Conservation (phyloP, 2,888 invertebrate species). For the Drosophila helvetica region DNA sequence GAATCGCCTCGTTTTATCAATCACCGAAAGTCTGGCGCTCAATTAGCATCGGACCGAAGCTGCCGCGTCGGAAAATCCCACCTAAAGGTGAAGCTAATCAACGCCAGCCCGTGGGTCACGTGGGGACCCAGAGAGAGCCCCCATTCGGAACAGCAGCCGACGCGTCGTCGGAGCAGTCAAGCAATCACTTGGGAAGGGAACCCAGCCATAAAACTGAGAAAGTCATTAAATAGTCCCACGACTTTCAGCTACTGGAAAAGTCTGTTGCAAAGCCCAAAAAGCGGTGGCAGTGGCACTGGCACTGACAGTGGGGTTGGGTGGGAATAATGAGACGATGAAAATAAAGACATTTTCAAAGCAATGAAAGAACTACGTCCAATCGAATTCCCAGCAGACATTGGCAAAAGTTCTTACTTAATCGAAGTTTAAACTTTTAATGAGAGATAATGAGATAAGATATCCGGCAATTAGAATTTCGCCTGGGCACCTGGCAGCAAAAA, state of each 20-base stretch:
- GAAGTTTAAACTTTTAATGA: neutral
- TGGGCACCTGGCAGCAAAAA: neutral
- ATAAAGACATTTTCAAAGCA: constrained; percentile 27
- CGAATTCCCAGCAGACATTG: neutral
- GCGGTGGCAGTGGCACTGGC: neutral
- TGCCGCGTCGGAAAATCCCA: constrained; percentile 24
- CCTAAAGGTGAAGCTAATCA: constrained; percentile 12
- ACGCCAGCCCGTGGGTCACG: constrained; percentile 36
- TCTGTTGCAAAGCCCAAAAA: constrained; percentile 17
- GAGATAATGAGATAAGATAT: neutral
- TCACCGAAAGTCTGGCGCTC: constrained; percentile 33
- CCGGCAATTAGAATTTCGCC: neutral
- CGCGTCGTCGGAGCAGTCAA: neutral
- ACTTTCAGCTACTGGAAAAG: constrained; percentile 44
- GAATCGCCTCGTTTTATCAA: constrained; percentile 9
- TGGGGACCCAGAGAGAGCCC: constrained; percentile 24
- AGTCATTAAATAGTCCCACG: constrained; percentile 49
- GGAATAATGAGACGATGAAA: constrained; percentile 20
- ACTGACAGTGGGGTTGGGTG: neutral
- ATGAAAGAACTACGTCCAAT: constrained; percentile 28
- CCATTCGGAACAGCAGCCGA: constrained; percentile 12
- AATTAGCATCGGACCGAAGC: constrained; percentile 35
- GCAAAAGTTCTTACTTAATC: neutral
- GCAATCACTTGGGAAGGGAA: constrained; percentile 10
- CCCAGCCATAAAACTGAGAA: constrained; percentile 35